phyloP scores from a whole-genome alignment of 2,113 vertebrate species.

The Struthidea cinerea region DNA sequence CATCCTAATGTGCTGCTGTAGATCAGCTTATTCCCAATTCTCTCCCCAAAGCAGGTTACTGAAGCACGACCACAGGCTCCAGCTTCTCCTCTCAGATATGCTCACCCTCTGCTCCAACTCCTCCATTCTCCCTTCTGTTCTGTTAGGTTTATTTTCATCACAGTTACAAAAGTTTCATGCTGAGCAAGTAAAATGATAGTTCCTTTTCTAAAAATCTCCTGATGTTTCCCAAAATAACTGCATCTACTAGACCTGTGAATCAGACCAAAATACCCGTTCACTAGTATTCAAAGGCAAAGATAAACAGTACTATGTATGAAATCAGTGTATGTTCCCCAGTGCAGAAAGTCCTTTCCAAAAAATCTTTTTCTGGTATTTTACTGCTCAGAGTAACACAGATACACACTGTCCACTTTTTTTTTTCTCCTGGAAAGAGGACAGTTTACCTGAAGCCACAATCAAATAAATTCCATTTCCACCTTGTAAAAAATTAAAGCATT shows the following conservation, averaged over 20 bases:
- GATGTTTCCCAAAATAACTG: background rate
- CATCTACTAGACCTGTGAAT: background rate
- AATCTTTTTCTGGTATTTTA: background rate
- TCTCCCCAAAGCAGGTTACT: background rate
- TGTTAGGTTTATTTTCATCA: background rate
- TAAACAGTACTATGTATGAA: background rate
- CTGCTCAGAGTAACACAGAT: background rate
- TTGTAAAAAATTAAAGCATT: background rate
- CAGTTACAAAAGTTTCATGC: background rate
- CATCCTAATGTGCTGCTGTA: background rate
- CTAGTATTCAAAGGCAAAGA: background rate
- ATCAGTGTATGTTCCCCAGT: background rate
- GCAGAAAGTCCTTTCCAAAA: background rate
- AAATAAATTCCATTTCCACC: background rate
- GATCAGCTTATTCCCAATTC: background rate
- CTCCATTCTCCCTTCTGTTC: conserved; percentile 22
- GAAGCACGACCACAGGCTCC: background rate
- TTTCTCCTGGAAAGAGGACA: background rate
- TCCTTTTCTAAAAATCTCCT: background rate
- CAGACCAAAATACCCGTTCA: background rate
- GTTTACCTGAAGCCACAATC: background rate
- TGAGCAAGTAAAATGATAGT: background rate
- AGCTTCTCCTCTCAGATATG: background rate
- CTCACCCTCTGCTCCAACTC: background rate
- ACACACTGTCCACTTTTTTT: background rate